These are phyloP conservation scores for Sarotherodon lohbergeri DNA, from an alignment of 2,113 vertebrate genomes.

Conservation along the genomic window DNA sequence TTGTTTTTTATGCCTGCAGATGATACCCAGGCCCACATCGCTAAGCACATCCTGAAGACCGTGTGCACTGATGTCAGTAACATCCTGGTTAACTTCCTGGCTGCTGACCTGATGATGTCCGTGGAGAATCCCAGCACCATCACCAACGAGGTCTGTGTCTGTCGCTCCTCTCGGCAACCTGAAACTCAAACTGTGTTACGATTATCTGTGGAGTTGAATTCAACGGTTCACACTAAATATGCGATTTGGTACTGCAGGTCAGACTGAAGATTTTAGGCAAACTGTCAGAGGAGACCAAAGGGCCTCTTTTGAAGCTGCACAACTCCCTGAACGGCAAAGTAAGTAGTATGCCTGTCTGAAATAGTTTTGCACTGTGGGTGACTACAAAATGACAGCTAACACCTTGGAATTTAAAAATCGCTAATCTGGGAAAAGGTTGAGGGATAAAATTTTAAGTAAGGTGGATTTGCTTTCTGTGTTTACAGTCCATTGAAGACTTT, in stretches of 20 bases:
- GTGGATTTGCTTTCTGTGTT: neutral
- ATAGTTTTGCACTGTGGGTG: neutral
- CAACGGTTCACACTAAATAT: neutral
- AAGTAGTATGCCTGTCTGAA: slow-evolving; percentile 13
- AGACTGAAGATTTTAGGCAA: slow-evolving; percentile 89
- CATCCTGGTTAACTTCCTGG: slow-evolving; percentile 88
- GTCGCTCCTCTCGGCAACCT: neutral
- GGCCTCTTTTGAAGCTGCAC: slow-evolving; percentile 85
- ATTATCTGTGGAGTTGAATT: neutral
- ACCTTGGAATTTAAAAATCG: neutral
- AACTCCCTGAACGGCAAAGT: slow-evolving; percentile 88
- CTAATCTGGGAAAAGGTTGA: neutral
- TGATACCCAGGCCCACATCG: slow-evolving; percentile 85
- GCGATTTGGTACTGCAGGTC: slow-evolving; percentile 66
- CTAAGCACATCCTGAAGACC: slow-evolving; percentile 87
- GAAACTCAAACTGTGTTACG: neutral
- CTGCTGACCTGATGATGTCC: slow-evolving; percentile 88
- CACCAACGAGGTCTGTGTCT: slow-evolving; percentile 77
- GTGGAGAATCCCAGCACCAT: slow-evolving; percentile 80
- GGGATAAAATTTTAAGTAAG: neutral
- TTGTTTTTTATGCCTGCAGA: slow-evolving; percentile 65
- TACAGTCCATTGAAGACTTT: slow-evolving; percentile 89
- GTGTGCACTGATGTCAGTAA: slow-evolving; percentile 89
- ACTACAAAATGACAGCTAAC: neutral
- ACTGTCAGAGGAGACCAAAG: slow-evolving; percentile 84